These are phyloP conservation scores for Hydrotaea cyrtoneurina DNA, from an alignment of 2,888 invertebrate species.

Conservation along the genomic window DNA sequence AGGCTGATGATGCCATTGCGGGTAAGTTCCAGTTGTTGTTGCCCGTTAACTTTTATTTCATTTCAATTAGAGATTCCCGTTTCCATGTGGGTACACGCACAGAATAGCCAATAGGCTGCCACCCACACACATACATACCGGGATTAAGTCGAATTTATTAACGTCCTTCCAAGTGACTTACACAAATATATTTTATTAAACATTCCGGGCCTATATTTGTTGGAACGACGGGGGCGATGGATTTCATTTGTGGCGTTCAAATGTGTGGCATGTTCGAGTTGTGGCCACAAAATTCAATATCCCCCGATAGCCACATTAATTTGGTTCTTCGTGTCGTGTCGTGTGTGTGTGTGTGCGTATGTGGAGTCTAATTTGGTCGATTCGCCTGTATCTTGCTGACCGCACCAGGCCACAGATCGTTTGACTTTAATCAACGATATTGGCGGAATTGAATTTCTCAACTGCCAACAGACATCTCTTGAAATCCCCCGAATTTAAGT, in stretches of 20 bases:
- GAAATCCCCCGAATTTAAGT: too few species aligned
- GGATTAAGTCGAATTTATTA: constrained; percentile 24
- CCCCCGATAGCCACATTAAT: not conserved
- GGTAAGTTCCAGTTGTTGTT: constrained; percentile 82
- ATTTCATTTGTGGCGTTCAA: not conserved
- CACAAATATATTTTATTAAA: constrained; percentile 10
- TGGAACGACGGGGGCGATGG: too few species aligned
- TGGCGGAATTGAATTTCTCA: too few species aligned
- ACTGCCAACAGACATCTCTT: too few species aligned
- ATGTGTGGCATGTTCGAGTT: not conserved
- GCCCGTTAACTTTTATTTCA: constrained; percentile 1
- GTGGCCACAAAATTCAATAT: not conserved
- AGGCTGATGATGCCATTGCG: constrained; percentile 88
- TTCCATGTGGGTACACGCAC: too few species aligned
- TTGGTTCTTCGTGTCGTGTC: not conserved
- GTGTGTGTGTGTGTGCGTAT: too few species aligned
- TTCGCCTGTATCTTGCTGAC: too few species aligned
- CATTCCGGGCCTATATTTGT: too few species aligned
- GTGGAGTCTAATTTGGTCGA: too few species aligned
- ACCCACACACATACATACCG: not conserved
- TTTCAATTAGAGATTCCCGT: not conserved
- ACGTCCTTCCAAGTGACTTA: not conserved
- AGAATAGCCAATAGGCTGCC: too few species aligned
- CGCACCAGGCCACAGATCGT: too few species aligned
- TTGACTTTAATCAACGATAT: too few species aligned